These are phyloP conservation scores for Blastobasis lacticolella DNA, from an alignment of 2,888 invertebrate species.

Conservation along the genomic window DNA sequence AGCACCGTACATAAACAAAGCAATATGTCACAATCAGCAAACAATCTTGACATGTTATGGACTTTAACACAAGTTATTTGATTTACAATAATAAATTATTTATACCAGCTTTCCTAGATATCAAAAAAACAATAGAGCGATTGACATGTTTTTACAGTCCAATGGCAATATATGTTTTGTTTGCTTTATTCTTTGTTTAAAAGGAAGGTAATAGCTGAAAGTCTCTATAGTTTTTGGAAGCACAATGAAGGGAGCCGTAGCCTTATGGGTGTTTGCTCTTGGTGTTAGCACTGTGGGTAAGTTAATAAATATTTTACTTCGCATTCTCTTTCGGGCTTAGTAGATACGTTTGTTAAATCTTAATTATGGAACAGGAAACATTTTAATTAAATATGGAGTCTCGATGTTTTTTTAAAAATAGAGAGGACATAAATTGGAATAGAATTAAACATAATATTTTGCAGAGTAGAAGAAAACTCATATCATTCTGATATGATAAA, in stretches of 20 bases:
- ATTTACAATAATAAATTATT: neutral
- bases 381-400: no score
- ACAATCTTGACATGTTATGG: no score
- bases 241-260: neutral
- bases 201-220: neutral
- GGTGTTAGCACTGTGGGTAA: neutral
- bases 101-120: no score
- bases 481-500: no score
- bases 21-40: no score
- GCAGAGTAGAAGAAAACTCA: no score
- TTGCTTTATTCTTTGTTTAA: neutral
- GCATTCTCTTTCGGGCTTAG: no score
- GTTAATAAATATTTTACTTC: neutral
- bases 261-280: constrained; percentile 2
- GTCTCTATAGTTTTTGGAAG: neutral
- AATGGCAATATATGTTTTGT: neutral
- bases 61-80: neutral
- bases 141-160: neutral
- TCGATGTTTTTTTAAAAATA: neutral
- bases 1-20: no score
- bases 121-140: neutral
- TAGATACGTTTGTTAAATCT: no score
- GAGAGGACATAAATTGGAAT: neutral
- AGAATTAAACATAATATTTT: neutral
- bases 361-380: no score